Percentiles rank a stretch among this genome's conserved stretches.
Conservation (phyloP, 2,888 invertebrate species). For the Xestia c-nigrum region DNA sequence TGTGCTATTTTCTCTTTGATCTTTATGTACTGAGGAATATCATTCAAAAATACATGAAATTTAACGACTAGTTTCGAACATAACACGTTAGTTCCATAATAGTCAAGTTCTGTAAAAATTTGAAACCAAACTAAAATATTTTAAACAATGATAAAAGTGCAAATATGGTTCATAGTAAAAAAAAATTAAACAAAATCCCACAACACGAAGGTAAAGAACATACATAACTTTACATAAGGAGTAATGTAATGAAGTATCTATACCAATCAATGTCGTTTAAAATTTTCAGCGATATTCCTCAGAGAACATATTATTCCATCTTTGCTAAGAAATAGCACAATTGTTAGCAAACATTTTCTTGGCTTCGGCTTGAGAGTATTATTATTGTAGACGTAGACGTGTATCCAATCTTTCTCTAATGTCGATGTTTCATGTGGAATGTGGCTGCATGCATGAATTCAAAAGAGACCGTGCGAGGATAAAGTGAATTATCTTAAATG, state of each 20-base stretch:
- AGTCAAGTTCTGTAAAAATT: neutral
- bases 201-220: neutral
- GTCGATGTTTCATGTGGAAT: constrained; percentile 55
- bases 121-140: neutral
- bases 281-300: constrained; percentile 29
- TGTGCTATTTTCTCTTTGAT: constrained; percentile 14
- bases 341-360: constrained; percentile 25
- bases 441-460: constrained; percentile 63
- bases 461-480: neutral
- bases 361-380: constrained; percentile 41
- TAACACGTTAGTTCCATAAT: neutral
- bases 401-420: constrained; percentile 50
- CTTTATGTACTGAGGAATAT: constrained; percentile 27
- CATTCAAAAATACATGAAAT: neutral
- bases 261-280: neutral
- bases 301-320: constrained; percentile 4
- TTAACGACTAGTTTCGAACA: neutral
- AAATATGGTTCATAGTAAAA: neutral
- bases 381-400: constrained; percentile 42
- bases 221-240: neutral
- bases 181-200: neutral
- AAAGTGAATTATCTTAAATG: neutral
- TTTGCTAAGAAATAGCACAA: constrained; percentile 56
- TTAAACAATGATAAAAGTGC: neutral
- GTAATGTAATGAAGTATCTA: no score